Conservation (phyloP, 2,797 vertebrate species). For the Argya squamiceps region DNA sequence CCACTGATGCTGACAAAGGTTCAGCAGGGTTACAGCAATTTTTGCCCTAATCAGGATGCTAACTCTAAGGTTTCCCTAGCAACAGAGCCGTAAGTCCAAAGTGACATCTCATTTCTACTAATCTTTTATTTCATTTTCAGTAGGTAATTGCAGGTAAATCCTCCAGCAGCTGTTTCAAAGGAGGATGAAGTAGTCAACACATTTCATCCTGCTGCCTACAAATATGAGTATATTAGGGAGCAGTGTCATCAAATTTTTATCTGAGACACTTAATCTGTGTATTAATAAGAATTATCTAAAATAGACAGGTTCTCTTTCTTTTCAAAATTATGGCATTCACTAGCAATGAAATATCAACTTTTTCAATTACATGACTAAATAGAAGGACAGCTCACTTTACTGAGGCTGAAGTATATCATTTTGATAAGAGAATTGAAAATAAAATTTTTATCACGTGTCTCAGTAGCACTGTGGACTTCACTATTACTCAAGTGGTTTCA, state of each 20-base stretch:
- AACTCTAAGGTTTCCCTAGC: constrained; percentile 71
- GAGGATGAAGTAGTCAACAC: background rate
- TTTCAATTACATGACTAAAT: background rate
- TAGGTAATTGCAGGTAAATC: constrained; percentile 62
- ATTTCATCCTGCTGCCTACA: background rate
- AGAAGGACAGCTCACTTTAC: background rate
- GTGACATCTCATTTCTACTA: constrained; percentile 53
- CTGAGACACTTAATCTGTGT: background rate
- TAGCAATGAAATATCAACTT: background rate
- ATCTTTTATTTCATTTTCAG: constrained; percentile 71
- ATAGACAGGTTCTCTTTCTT: background rate
- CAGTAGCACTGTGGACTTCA: background rate
- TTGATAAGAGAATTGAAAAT: constrained; percentile 15
- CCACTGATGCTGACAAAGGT: constrained; percentile 27
- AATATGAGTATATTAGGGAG: background rate
- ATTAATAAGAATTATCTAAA: background rate
- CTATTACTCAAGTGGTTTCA: background rate
- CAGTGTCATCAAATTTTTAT: background rate
- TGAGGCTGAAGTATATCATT: background rate
- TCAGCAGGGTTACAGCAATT: background rate
- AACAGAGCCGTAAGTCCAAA: constrained; percentile 48
- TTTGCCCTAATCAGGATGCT: constrained; percentile 32
- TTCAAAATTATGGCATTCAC: background rate
- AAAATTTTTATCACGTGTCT: background rate
- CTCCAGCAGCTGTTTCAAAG: constrained; percentile 27